Conservation (phyloP, 2,888 invertebrate species). For the Eurois occulta region DNA sequence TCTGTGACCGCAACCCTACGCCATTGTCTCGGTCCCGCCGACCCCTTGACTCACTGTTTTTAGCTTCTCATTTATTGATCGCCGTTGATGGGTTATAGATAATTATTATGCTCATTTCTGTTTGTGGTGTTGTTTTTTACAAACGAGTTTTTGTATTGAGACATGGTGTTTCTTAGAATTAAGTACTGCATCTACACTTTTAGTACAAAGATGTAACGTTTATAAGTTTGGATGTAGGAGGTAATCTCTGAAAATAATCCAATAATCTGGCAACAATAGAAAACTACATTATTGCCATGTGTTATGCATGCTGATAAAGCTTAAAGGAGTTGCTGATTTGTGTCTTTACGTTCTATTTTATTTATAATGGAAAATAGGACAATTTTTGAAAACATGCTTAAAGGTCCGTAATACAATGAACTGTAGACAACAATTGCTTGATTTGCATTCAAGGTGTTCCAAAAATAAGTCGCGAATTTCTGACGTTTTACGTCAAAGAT, state of each 20-base stretch:
- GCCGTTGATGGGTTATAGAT: slow-evolving; percentile 64
- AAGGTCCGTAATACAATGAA: background rate
- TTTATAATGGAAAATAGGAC: background rate
- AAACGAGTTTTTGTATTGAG: background rate
- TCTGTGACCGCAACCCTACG: slow-evolving; percentile 84
- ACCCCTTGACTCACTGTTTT: slow-evolving; percentile 76
- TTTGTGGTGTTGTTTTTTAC: slow-evolving; percentile 4
- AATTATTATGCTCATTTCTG: slow-evolving; percentile 60
- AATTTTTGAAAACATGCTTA: background rate
- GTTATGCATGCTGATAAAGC: background rate
- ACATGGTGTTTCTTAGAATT: background rate
- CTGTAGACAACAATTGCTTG: background rate
- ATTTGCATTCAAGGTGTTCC: slow-evolving; percentile 6
- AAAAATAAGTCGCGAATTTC: background rate
- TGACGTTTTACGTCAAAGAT: slow-evolving; percentile 23
- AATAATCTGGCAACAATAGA: background rate
- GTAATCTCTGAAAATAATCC: background rate
- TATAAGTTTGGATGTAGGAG: background rate
- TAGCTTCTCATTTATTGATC: slow-evolving; percentile 72
- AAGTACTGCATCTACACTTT: background rate
- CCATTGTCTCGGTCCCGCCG: slow-evolving; percentile 76
- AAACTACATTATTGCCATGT: background rate
- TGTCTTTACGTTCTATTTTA: background rate
- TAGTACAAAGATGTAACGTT: background rate
- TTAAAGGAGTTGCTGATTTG: background rate